These are phyloP conservation scores for Cotesia glomerata DNA, from an alignment of 1,140 invertebrate species.

Conservation along the genomic window DNA sequence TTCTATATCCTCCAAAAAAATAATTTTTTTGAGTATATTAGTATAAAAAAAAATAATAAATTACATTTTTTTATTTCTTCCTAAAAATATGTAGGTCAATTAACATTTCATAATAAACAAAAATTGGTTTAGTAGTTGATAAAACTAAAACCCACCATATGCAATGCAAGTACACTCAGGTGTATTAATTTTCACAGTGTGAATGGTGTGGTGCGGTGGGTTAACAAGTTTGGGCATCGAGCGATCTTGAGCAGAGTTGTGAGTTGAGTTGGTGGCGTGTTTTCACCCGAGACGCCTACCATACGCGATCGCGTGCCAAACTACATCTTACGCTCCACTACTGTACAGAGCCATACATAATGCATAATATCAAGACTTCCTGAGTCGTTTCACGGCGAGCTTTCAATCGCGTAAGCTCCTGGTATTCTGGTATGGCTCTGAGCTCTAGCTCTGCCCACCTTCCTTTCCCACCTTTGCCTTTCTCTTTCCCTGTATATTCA, in stretches of 20 bases:
- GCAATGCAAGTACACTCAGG: background rate
- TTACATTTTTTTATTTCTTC: no score
- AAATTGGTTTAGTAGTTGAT: background rate
- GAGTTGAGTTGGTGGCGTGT: conserved; percentile 39
- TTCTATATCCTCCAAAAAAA: no score
- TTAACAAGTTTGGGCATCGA: conserved; percentile 32
- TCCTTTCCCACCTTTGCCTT: conserved; percentile 30
- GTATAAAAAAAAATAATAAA: no score
- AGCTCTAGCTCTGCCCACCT: conserved; percentile 9
- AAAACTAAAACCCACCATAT: conserved; percentile 2
- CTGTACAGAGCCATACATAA: conserved; percentile 55
- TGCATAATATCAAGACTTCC: conserved; percentile 57
- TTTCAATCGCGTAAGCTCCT: conserved; percentile 56
- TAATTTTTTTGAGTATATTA: no score
- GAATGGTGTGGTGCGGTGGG: conserved; percentile 10
- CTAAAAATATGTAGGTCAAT: no score
- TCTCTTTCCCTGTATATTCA: conserved; percentile 25
- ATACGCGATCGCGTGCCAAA: conserved; percentile 51
- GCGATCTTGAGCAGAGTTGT: conserved; percentile 41
- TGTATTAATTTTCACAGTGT: conserved; percentile 19
- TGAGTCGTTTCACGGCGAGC: conserved; percentile 56
- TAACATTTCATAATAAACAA: no score
- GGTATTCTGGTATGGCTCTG: background rate
- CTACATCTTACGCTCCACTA: conserved; percentile 46
- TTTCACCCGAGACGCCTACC: conserved; percentile 11